A percentile compares a stretch with the other conserved stretches of the same genome.
Conservation (phyloP, 1,140 invertebrate species). For the Cardiocondyla obscurior region DNA sequence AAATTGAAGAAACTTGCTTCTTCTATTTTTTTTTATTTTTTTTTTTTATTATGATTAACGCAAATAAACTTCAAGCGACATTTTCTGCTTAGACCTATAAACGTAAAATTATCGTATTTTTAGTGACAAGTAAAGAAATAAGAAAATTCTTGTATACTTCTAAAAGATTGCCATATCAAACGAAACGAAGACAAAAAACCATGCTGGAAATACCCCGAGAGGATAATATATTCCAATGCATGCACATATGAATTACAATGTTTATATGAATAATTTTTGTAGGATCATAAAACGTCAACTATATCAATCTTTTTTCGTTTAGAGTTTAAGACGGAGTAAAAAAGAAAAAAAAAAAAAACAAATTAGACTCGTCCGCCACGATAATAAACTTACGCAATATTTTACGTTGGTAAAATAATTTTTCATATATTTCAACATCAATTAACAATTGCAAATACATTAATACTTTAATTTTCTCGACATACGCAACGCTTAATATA, state of each 20-base stretch:
- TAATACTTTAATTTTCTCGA: neutral
- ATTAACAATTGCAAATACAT: neutral
- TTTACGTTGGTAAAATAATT: neutral
- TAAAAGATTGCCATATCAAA: slow-evolving; percentile 36
- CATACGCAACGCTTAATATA: neutral
- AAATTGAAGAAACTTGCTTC: neutral
- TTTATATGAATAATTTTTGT: slow-evolving; percentile 18
- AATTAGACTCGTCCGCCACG: neutral
- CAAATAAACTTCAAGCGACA: neutral
- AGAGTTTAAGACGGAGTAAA: neutral
- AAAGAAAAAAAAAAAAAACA: no score
- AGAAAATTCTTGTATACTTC: neutral
- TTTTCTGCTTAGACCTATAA: neutral
- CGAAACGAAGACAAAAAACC: slow-evolving; percentile 9
- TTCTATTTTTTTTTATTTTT: neutral
- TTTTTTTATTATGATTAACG: slow-evolving; percentile 1
- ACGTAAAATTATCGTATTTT: slow-evolving; percentile 17
- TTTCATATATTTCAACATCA: neutral
- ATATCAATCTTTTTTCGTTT: neutral
- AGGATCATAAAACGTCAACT: slow-evolving; percentile 4
- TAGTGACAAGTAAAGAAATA: neutral
- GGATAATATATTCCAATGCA: slow-evolving; percentile 41
- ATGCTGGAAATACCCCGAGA: neutral
- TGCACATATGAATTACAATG: slow-evolving; percentile 17
- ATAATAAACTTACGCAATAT: neutral